phyloP scores from a whole-genome alignment of 2,888 invertebrate genomes.

The Cloeon dipterum region DNA sequence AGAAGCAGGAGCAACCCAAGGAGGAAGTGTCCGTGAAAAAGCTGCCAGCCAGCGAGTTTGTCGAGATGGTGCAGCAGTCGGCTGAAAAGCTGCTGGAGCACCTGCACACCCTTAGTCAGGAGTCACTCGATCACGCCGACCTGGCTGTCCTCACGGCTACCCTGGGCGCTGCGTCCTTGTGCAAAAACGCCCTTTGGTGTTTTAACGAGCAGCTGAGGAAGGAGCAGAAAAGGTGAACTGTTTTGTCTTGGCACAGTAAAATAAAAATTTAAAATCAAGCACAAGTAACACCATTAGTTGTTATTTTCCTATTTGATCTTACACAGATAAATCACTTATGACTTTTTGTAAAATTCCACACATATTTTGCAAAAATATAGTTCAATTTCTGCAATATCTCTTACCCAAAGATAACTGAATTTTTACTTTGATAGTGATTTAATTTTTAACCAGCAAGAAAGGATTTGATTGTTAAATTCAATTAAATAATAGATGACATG shows the following conservation, averaged over 20 bases:
- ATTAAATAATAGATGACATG: no score
- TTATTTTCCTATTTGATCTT: background rate
- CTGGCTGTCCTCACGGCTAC: slow-evolving; percentile 48
- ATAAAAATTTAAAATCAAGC: no score
- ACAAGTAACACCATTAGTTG: no score
- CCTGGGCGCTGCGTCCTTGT: slow-evolving; percentile 52
- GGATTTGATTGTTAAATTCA: no score
- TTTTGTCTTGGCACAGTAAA: background rate
- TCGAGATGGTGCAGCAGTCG: slow-evolving; percentile 40
- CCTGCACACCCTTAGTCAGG: slow-evolving; percentile 54
- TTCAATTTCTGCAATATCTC: no score
- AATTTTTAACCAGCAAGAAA: no score
- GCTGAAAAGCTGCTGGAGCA: slow-evolving; percentile 51
- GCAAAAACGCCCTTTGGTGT: slow-evolving; percentile 56
- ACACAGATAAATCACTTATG: background rate
- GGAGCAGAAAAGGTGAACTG: slow-evolving; percentile 9
- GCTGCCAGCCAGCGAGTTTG: slow-evolving; percentile 55
- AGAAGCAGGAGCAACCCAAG: slow-evolving; percentile 21
- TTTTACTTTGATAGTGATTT: no score
- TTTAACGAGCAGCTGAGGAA: slow-evolving; percentile 37
- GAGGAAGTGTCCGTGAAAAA: slow-evolving; percentile 34
- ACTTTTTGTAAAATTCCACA: no score
- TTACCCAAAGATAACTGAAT: no score
- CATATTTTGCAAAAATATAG: no score
- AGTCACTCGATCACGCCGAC: slow-evolving; percentile 66